Percentiles rank a stretch among this genome's conserved stretches.
These are phyloP conservation scores for Porites australiensis DNA, from an alignment of 64 coral and sea anemone genomes.

Conservation along the genomic window DNA sequence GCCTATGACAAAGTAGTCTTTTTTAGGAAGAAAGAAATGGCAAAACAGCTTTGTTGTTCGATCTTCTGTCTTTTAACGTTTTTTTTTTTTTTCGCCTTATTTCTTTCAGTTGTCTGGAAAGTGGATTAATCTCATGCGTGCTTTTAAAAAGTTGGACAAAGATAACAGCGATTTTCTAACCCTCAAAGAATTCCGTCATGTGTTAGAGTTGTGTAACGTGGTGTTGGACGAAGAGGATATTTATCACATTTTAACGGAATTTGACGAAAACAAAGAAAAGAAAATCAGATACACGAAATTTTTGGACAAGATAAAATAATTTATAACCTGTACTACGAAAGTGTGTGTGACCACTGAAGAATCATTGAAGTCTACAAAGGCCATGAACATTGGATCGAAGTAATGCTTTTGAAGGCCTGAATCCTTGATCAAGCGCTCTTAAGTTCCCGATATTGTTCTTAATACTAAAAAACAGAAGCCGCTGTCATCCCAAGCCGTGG, in stretches of 20 bases:
- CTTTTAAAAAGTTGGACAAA: slow-evolving; percentile 92
- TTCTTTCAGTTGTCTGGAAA: slow-evolving; percentile 86
- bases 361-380: neutral
- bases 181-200: slow-evolving; percentile 94
- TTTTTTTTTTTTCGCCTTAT: neutral
- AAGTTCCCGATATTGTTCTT: too few relatives aligned
- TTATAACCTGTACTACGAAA: too few relatives aligned
- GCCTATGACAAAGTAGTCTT: neutral
- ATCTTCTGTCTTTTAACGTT: neutral
- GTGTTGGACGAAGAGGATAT: slow-evolving; percentile 96
- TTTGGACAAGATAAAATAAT: slow-evolving; percentile 66
- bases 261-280: slow-evolving; percentile 79
- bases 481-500: too few relatives aligned
- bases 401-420: too few relatives aligned
- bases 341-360: neutral
- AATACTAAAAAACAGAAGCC: too few relatives aligned
- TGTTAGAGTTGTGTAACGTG: slow-evolving; percentile 82
- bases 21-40: neutral
- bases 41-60: neutral
- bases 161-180: slow-evolving; percentile 91
- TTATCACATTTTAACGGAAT: slow-evolving; percentile 88
- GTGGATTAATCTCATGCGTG: slow-evolving; percentile 90
- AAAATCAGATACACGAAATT: slow-evolving; percentile 80
- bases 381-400: neutral
- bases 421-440: too few relatives aligned